Conservation (phyloP, 30 jellyfish, hydroid and myxozoan genomes). For the Aurelia aurita region DNA sequence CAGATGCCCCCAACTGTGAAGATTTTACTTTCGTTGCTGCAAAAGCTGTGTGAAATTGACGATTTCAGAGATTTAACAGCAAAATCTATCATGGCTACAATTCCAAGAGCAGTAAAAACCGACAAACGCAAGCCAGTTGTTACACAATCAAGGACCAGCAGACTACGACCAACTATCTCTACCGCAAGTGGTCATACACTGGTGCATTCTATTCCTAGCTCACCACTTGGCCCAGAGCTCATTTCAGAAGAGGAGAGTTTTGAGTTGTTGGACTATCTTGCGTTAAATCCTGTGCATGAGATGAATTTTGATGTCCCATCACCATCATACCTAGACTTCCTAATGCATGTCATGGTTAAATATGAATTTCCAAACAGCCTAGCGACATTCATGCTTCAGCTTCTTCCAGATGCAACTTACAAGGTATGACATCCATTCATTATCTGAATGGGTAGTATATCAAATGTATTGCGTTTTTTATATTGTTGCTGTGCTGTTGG, state of each 20-base stretch:
- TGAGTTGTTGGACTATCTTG: slow-evolving; percentile 10
- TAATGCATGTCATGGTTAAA: slow-evolving; percentile 81
- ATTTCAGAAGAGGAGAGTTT: slow-evolving; percentile 5
- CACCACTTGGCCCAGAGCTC: slow-evolving; percentile 25
- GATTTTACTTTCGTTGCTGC: slow-evolving; percentile 27
- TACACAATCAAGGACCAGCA: slow-evolving; percentile 2
- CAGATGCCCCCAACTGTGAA: slow-evolving; percentile 3
- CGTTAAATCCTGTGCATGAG: slow-evolving; percentile 3
- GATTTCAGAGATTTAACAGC: slow-evolving; percentile 53
- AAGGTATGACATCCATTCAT: slow-evolving; percentile 34
- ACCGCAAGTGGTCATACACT: slow-evolving; percentile 64
- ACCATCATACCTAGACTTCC: slow-evolving; percentile 57
- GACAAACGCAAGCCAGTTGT: slow-evolving; percentile 3
- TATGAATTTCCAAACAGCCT: slow-evolving; percentile 68
- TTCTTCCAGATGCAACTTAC: slow-evolving; percentile 74
- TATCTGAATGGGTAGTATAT: too few relatives aligned
- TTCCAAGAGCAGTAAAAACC: neutral
- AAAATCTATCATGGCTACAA: slow-evolving; percentile 32
- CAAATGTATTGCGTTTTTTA: too few relatives aligned
- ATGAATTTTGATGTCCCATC: slow-evolving; percentile 2
- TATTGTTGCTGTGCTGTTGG: too few relatives aligned
- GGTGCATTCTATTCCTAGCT: slow-evolving; percentile 43
- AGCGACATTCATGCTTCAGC: slow-evolving; percentile 81
- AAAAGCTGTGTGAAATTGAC: slow-evolving; percentile 62
- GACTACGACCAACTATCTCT: slow-evolving; percentile 49